Conservation (phyloP, 1,140 invertebrate genomes). For the Eufriesea mexicana region DNA sequence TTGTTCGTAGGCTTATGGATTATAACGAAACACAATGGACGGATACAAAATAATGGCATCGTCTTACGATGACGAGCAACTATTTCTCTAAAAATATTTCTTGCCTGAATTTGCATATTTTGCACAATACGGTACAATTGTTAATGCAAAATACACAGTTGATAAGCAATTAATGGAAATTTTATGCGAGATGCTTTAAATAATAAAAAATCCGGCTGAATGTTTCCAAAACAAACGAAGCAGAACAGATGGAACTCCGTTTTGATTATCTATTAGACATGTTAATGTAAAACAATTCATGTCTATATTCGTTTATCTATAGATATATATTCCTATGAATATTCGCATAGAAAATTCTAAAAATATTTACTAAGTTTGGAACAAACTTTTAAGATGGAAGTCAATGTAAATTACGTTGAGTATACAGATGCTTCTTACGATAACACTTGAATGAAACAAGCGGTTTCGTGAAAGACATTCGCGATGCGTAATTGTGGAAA, state of each 20-base stretch:
- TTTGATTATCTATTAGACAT: background rate
- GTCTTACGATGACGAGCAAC: background rate
- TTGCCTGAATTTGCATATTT: background rate
- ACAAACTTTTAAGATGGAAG: background rate
- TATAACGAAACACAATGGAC: no score
- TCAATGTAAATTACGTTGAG: background rate
- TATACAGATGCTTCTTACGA: background rate
- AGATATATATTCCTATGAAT: background rate
- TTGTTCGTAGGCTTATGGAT: background rate
- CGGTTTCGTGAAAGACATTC: constrained; percentile 13
- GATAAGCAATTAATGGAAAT: background rate
- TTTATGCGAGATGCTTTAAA: background rate
- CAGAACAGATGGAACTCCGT: background rate
- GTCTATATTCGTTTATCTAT: no score
- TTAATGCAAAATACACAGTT: background rate
- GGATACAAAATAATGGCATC: background rate
- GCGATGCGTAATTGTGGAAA: constrained; percentile 1
- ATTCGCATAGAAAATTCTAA: background rate
- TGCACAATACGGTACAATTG: background rate
- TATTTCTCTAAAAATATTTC: background rate
- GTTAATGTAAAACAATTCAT: no score
- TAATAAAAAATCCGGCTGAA: background rate
- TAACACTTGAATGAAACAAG: background rate
- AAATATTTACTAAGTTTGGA: background rate
- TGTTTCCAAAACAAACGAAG: no score